Conservation (phyloP, 2,888 invertebrate species). For the Lathronympha strigana region DNA sequence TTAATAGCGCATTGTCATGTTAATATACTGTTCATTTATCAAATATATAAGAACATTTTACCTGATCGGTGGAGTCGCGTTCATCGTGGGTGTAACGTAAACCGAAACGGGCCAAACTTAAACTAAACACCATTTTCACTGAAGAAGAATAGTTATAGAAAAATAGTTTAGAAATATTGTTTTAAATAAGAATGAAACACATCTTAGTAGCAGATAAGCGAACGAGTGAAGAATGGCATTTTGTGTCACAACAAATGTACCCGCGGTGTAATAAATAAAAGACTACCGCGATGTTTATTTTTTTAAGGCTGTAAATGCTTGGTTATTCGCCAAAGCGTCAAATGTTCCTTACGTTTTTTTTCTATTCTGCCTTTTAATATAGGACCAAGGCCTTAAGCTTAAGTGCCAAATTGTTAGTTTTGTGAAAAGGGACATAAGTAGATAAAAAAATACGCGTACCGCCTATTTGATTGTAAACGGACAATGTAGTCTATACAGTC, state of each 20-base stretch:
- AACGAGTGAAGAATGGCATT: constrained; percentile 41
- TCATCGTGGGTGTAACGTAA: constrained; percentile 72
- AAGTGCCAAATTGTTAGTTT: no score
- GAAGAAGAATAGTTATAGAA: constrained; percentile 43
- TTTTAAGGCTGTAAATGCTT: constrained; percentile 1
- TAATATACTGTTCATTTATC: constrained; percentile 27
- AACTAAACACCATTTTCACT: constrained; percentile 71
- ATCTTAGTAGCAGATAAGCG: constrained; percentile 47
- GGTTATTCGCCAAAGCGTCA: constrained; percentile 5
- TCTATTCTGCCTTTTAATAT: background rate
- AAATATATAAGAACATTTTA: constrained; percentile 38
- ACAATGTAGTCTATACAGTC: no score
- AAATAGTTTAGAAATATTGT: constrained; percentile 40
- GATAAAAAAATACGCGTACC: no score
- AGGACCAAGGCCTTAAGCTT: background rate
- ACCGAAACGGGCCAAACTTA: constrained; percentile 63
- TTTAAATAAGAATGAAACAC: constrained; percentile 47
- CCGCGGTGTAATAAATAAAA: constrained; percentile 49
- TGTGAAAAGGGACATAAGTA: no score
- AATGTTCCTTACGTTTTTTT: background rate
- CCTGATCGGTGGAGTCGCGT: constrained; percentile 58
- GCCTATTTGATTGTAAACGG: no score
- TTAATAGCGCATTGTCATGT: constrained; percentile 32
- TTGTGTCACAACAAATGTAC: constrained; percentile 40
- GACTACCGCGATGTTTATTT: constrained; percentile 29